Evolutionary conservation across 2,113 vertebrate species (phyloP), one percentile per base, ranked within the genome.

Genomic region (Ramphastos sulfuratus): DNA sequence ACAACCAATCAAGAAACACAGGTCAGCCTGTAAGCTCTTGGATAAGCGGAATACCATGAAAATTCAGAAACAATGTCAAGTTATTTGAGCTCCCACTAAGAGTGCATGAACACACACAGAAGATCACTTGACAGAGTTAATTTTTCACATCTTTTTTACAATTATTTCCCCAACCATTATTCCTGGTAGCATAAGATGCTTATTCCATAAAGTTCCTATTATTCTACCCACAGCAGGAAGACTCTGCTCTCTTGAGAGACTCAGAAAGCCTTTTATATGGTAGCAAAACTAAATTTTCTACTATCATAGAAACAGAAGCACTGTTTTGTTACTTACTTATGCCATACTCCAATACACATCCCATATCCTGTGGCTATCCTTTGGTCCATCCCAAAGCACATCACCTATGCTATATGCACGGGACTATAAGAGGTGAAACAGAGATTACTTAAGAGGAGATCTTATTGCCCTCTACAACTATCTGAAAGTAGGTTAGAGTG

Each of bases 21-120:
- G 69, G 31, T 4, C 35, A 46, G 75, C 67, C 15, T 9, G 6
- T 14, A 24, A 7, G 15, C 15, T 42, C 16, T 27, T 63, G 82
- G 42, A 71, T 55, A 93, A 90, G 46, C 27, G 46, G 13, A 58
- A 9, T 12, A 48, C 48, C 46, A 77, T 16, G 63, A 66, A 79
- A 55, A 82, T 60, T 67, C 30, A 69, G 63, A 66, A 85, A 52
- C 60, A 65, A 30, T 25, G 69, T 31, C 60, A 69, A 69, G 54
- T 56, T 76, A 92, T 72, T 75, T 81, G 69, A 65, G 39, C 35
- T 56, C 55, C 42, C 64, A 42, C 46, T 52, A 56, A 44, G 42
- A 81, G 54, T 0, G 0, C 0, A 0, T 30, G 31, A 85, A 12
- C 4, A 4, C 31, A 50, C 42, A 66, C 65, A 52, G 27, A 61